phyloP scores from a whole-genome alignment of 2,797 vertebrate genomes.

The Macroramphosus scolopax region DNA sequence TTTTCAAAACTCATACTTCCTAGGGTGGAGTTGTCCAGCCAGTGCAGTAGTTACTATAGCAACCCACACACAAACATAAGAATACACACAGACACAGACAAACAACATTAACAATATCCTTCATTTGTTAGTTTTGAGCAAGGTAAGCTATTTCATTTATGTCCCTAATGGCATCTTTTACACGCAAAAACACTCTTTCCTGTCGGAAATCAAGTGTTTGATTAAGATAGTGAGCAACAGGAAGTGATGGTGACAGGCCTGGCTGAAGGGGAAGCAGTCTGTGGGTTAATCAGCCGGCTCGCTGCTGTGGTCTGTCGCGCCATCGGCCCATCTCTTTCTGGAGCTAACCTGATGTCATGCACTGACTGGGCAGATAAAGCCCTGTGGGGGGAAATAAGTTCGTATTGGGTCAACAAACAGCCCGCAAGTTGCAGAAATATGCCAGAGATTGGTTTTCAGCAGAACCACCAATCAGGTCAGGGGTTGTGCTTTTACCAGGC shows the following conservation, averaged over 20 bases:
- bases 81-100: slow-evolving; percentile 19
- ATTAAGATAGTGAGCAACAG: slow-evolving; percentile 82
- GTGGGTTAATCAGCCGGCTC: slow-evolving; percentile 67
- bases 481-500: slow-evolving; percentile 64
- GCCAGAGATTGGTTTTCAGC: slow-evolving; percentile 75
- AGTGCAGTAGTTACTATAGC: slow-evolving; percentile 51
- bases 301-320: slow-evolving; percentile 52
- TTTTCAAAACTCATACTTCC: too few species aligned
- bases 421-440: slow-evolving; percentile 67
- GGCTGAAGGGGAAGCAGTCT: slow-evolving; percentile 68
- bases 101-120: slow-evolving; percentile 22
- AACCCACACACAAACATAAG: slow-evolving; percentile 26
- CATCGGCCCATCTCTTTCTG: slow-evolving; percentile 61
- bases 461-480: slow-evolving; percentile 62
- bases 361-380: slow-evolving; percentile 73
- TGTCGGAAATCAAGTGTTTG: slow-evolving; percentile 80
- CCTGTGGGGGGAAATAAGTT: slow-evolving; percentile 73
- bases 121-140: slow-evolving; percentile 46
- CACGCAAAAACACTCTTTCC: slow-evolving; percentile 67
- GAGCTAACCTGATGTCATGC: slow-evolving; percentile 73
- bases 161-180: slow-evolving; percentile 22
- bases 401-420: slow-evolving; percentile 80
- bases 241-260: slow-evolving; percentile 78
- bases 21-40: too few species aligned
- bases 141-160: slow-evolving; percentile 33